Conservation (phyloP, 2,113 vertebrate species). For the Silurus meridionalis region DNA sequence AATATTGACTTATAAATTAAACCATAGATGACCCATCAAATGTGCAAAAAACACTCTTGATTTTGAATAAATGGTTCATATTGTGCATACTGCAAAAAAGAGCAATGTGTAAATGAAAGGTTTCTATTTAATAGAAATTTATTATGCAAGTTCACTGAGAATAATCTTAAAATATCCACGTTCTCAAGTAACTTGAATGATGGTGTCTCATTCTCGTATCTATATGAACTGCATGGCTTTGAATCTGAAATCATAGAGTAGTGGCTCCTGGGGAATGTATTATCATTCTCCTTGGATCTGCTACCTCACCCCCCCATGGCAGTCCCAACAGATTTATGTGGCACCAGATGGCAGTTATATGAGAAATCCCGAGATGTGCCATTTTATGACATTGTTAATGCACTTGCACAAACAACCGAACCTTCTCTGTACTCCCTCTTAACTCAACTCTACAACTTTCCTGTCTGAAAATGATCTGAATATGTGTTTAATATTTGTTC, state of each 20-base stretch:
- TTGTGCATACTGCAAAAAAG: not conserved
- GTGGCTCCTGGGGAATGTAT: conserved; percentile 56
- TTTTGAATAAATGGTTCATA: conserved; percentile 60
- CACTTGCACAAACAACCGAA: conserved; percentile 92
- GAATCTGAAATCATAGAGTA: conserved; percentile 46
- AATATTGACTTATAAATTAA: conserved; percentile 76
- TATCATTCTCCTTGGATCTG: conserved; percentile 69
- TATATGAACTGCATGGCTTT: conserved; percentile 14
- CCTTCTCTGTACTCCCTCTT: conserved; percentile 58
- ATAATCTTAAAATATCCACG: not conserved
- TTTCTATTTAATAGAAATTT: not conserved
- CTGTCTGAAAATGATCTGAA: conserved; percentile 4
- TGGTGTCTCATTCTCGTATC: conserved; percentile 6
- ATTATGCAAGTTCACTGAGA: not conserved
- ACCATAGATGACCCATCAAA: conserved; percentile 72
- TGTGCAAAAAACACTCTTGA: conserved; percentile 63
- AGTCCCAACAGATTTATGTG: conserved; percentile 89
- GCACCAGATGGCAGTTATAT: conserved; percentile 94
- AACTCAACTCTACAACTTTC: conserved; percentile 48
- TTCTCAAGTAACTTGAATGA: not conserved
- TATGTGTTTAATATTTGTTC: conserved; percentile 35
- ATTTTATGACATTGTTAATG: conserved; percentile 96
- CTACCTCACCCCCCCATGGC: conserved; percentile 72
- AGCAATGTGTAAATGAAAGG: not conserved
- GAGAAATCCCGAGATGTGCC: conserved; percentile 94